Conservation (phyloP, 2,797 vertebrate genomes). For the Luscinia megarhynchos region DNA sequence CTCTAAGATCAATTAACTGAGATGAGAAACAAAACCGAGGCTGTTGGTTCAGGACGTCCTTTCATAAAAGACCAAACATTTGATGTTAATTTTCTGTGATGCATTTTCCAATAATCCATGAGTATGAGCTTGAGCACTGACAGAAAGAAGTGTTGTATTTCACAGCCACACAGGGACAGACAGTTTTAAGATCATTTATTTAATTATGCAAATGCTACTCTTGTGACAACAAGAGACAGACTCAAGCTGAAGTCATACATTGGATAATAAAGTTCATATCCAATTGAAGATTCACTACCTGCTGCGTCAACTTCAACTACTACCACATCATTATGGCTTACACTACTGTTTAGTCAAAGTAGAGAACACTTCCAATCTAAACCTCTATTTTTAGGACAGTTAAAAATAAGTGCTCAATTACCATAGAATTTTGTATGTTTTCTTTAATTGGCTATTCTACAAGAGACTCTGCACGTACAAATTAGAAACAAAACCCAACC, state of each 20-base stretch:
- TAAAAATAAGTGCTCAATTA: neutral
- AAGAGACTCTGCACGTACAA: neutral
- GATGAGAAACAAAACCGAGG: constrained; percentile 55
- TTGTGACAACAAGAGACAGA: constrained; percentile 71
- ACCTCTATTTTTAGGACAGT: constrained; percentile 43
- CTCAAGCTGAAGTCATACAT: constrained; percentile 56
- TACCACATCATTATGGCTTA: constrained; percentile 24
- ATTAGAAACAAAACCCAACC: constrained; percentile 41
- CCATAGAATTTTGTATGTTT: neutral
- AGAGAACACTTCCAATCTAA: constrained; percentile 30
- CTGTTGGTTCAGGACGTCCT: constrained; percentile 15
- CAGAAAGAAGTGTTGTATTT: constrained; percentile 68
- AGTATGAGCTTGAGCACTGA: constrained; percentile 58
- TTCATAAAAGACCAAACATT: constrained; percentile 64
- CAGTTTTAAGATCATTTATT: constrained; percentile 75
- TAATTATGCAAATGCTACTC: constrained; percentile 77
- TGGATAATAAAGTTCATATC: constrained; percentile 66
- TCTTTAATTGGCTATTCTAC: constrained; percentile 42
- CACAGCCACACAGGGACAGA: constrained; percentile 65
- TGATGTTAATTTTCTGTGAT: constrained; percentile 77
- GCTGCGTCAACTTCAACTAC: constrained; percentile 30
- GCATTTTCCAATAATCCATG: constrained; percentile 75
- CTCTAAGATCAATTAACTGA: constrained; percentile 69
- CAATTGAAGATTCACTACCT: constrained; percentile 69
- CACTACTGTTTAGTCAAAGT: constrained; percentile 28